Percentiles rank a stretch among this genome's conserved stretches.
Conservation (phyloP, 2,888 invertebrate genomes). For the Amphimallon solstitiale region DNA sequence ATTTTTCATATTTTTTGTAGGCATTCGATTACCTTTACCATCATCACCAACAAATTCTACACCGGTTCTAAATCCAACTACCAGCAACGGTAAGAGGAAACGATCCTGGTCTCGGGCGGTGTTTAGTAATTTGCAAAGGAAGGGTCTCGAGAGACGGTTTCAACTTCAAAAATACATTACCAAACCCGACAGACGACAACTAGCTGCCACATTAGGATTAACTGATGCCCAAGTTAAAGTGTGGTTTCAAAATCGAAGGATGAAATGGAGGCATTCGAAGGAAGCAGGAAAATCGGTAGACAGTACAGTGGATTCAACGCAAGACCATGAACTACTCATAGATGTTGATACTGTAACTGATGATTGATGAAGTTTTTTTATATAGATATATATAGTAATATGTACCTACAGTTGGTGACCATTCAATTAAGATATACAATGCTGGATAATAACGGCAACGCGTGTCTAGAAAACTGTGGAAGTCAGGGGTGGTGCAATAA, state of each 20-base stretch:
- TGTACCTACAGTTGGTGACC: no score
- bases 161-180: conserved; percentile 96
- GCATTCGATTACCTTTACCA: conserved; percentile 53
- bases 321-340: conserved; percentile 60
- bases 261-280: conserved; percentile 64
- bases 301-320: conserved; percentile 57
- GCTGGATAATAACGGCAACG: background rate
- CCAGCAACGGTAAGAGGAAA: conserved; percentile 73
- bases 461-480: no score
- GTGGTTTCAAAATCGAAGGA: conserved; percentile 84
- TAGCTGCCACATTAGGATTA: conserved; percentile 90
- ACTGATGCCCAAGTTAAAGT: conserved; percentile 96
- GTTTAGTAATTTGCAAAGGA: conserved; percentile 93
- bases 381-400: no score
- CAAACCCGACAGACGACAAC: conserved; percentile 90
- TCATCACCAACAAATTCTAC: conserved; percentile 49
- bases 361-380: conserved; percentile 47
- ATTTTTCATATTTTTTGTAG: conserved; percentile 49
- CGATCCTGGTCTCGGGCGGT: conserved; percentile 96
- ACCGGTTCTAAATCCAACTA: conserved; percentile 46
- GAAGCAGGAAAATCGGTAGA: conserved; percentile 55
- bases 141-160: conserved; percentile 91
- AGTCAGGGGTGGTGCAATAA: no score
- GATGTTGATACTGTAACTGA: conserved; percentile 61
- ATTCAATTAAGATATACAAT: no score